Conservation (phyloP, 92 coral and sea anemone genomes). For the Hydrozoanthus gracilis region DNA sequence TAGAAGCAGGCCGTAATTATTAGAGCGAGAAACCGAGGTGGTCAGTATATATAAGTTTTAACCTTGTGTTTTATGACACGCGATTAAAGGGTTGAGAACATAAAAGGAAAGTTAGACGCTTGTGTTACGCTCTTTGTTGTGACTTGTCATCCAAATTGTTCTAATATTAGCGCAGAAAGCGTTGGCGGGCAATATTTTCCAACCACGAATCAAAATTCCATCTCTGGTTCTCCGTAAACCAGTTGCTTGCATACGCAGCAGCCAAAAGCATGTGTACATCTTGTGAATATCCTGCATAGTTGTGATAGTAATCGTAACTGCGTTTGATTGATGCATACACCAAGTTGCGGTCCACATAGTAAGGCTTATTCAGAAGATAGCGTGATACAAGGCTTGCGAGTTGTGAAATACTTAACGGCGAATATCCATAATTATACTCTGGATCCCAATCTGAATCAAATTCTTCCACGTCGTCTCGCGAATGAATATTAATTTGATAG, state of each 20-base stretch:
- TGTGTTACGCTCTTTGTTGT: neutral
- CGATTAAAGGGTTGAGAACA: slow-evolving; percentile 13
- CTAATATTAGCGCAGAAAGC: slow-evolving; percentile 57
- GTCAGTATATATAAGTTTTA: neutral
- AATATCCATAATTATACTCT: slow-evolving; percentile 91
- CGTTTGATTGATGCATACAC: slow-evolving; percentile 85
- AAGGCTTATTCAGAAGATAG: slow-evolving; percentile 78
- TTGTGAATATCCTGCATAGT: slow-evolving; percentile 91
- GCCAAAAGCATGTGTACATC: slow-evolving; percentile 98
- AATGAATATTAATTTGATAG: slow-evolving; percentile 55
- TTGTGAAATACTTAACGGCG: slow-evolving; percentile 87
- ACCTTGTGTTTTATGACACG: neutral
- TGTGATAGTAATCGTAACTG: slow-evolving; percentile 89
- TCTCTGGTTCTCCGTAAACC: slow-evolving; percentile 93
- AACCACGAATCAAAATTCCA: slow-evolving; percentile 81
- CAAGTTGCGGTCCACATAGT: slow-evolving; percentile 78
- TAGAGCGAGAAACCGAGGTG: neutral
- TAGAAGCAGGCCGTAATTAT: neutral
- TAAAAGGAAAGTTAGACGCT: neutral
- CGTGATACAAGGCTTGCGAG: slow-evolving; percentile 84
- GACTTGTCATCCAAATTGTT: slow-evolving; percentile 4
- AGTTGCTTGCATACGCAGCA: slow-evolving; percentile 86
- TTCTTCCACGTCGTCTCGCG: slow-evolving; percentile 63
- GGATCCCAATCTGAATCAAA: slow-evolving; percentile 91
- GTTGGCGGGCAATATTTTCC: slow-evolving; percentile 73